A percentile compares a stretch with the other conserved stretches of the same genome.
Evolutionary conservation across 2,797 vertebrate species (phyloP).

Genomic region (Acomys russatus): DNA sequence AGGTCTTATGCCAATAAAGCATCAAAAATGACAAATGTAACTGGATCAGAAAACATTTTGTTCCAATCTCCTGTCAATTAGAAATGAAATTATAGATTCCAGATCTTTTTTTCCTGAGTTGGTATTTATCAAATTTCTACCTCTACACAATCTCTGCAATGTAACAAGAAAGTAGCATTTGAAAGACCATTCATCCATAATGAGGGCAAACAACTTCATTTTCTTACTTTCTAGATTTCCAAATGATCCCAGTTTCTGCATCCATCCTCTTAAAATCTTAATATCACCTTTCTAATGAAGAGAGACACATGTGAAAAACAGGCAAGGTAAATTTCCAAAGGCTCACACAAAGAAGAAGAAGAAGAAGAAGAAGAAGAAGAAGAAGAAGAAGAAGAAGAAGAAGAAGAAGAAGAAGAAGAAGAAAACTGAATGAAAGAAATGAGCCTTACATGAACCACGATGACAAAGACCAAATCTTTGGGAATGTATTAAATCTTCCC

Average conservation of each 20-base stretch:
- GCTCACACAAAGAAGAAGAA: not conserved
- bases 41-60: constrained; percentile 84
- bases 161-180: constrained; percentile 61
- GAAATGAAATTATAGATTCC: constrained; percentile 83
- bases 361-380: constrained; percentile 22
- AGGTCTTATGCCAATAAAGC: constrained; percentile 86
- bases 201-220: constrained; percentile 5
- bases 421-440: constrained; percentile 36
- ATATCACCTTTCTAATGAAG: constrained; percentile 61
- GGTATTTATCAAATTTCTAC: constrained; percentile 24
- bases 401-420: not conserved
- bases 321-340: constrained; percentile 40
- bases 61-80: constrained; percentile 85
- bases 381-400: not conserved
- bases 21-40: constrained; percentile 86
- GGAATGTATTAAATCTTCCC: not conserved
- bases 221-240: constrained; percentile 59
- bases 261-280: constrained; percentile 63
- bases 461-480: not conserved
- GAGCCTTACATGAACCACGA: not conserved
- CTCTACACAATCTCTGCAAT: not conserved
- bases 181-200: constrained; percentile 14
- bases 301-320: constrained; percentile 58
- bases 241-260: constrained; percentile 45
- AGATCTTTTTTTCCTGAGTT: constrained; percentile 59